Percentiles rank a stretch among this genome's conserved stretches.
These are phyloP conservation scores for Odontothrips loti DNA, from an alignment of 2,888 invertebrate species.

Conservation along the genomic window DNA sequence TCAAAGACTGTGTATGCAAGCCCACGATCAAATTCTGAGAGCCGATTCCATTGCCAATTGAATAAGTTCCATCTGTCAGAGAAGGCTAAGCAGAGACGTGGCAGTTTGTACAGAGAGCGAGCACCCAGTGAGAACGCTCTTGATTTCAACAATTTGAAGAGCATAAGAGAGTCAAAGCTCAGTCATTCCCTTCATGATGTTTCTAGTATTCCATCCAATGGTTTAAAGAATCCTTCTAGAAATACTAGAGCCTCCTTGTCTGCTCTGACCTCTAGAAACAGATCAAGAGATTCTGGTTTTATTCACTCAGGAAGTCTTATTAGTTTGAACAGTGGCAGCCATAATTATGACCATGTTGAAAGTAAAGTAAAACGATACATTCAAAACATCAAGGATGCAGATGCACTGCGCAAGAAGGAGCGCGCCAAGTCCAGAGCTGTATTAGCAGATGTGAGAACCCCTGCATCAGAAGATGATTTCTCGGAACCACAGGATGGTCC, in stretches of 20 bases:
- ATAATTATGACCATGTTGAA: slow-evolving; percentile 41
- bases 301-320: slow-evolving; percentile 39
- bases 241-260: neutral
- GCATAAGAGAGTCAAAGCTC: neutral
- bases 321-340: slow-evolving; percentile 38
- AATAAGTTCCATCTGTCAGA: neutral
- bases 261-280: slow-evolving; percentile 3
- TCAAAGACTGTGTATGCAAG: neutral
- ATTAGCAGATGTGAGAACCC: neutral
- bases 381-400: slow-evolving; percentile 38
- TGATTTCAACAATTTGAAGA: neutral
- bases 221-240: neutral
- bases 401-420: slow-evolving; percentile 31
- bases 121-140: neutral
- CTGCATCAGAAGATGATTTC: neutral
- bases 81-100: neutral
- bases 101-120: neutral
- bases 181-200: slow-evolving; percentile 8
- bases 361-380: slow-evolving; percentile 42
- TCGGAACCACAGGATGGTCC: slow-evolving; percentile 30
- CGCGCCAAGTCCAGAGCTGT: neutral
- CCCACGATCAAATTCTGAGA: neutral
- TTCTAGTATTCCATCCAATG: slow-evolving; percentile 12
- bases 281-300: slow-evolving; percentile 40
- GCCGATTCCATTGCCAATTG: neutral